Evolutionary conservation across 30 jellyfish, hydroid and myxozoan species (phyloP).

Genomic region (Haliclystus octoradiatus): DNA sequence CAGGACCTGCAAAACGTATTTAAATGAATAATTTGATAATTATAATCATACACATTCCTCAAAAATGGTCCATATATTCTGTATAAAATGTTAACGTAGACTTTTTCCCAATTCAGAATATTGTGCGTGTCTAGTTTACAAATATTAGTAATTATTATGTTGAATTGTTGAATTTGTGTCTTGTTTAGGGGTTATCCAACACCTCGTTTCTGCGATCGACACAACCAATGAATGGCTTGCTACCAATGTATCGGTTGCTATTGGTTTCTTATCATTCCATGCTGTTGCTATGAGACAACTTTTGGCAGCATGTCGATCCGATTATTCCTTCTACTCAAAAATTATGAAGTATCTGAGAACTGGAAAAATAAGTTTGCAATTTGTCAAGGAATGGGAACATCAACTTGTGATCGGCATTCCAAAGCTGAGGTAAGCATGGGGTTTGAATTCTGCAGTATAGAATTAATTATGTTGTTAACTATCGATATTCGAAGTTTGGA

Average conservation of each 20-base stretch:
- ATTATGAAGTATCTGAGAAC: conserved; percentile 35
- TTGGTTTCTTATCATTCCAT: conserved; percentile 55
- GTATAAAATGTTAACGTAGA: too few species aligned
- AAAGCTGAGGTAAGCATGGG: conserved; percentile 40
- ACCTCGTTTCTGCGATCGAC: conserved; percentile 21
- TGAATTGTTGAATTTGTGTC: too few species aligned
- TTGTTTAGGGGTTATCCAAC: conserved; percentile 44
- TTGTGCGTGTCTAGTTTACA: too few species aligned
- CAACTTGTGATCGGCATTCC: conserved; percentile 46
- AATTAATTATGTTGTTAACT: too few species aligned
- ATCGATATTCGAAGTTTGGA: too few species aligned
- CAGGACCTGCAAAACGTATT: too few species aligned
- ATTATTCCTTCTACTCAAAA: conserved; percentile 32
- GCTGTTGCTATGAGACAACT: conserved; percentile 52
- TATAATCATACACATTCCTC: too few species aligned
- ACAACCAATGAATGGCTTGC: conserved; percentile 34
- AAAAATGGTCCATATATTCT: too few species aligned
- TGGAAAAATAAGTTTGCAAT: conserved; percentile 48
- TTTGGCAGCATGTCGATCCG: conserved; percentile 46
- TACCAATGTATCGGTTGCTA: conserved; percentile 57
- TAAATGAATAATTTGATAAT: too few species aligned
- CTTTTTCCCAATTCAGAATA: too few species aligned
- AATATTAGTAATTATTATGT: too few species aligned
- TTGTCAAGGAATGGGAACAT: conserved; percentile 58
- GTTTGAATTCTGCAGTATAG: too few species aligned